phyloP scores from a whole-genome alignment of 2,113 vertebrate genomes.

The Syngnathus typhle region DNA sequence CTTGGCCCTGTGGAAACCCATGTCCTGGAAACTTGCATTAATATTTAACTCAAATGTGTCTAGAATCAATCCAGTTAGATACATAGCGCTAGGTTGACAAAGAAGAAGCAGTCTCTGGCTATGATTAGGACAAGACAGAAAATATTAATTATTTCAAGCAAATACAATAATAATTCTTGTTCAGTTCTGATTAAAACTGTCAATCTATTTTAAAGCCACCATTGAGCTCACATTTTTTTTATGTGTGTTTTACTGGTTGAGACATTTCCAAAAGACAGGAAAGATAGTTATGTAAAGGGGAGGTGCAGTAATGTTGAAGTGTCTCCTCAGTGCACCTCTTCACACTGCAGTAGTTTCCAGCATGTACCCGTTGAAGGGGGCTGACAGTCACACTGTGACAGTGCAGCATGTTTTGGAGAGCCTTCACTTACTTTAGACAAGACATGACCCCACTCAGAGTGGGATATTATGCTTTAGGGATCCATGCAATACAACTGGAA shows the following conservation, averaged over 20 bases:
- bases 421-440: slow-evolving; percentile 49
- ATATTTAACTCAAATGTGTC: slow-evolving; percentile 3
- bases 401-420: slow-evolving; percentile 54
- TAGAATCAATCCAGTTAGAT: background rate
- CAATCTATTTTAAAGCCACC: background rate
- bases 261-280: slow-evolving; percentile 38
- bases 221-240: background rate
- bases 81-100: background rate
- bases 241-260: slow-evolving; percentile 40
- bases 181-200: background rate
- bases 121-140: background rate
- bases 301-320: slow-evolving; percentile 4
- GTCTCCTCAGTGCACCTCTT: slow-evolving; percentile 24
- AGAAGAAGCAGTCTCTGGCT: background rate
- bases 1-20: slow-evolving; percentile 41
- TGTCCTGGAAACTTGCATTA: slow-evolving; percentile 32
- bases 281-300: background rate
- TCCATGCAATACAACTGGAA: background rate
- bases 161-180: background rate
- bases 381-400: slow-evolving; percentile 59
- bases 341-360: slow-evolving; percentile 55
- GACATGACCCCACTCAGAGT: slow-evolving; percentile 48
- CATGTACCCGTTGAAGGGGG: slow-evolving; percentile 51
- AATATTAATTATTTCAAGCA: background rate
- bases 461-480: background rate